phyloP scores from a whole-genome alignment of 2,113 vertebrate species.

The Ivindomyrus marchei region DNA sequence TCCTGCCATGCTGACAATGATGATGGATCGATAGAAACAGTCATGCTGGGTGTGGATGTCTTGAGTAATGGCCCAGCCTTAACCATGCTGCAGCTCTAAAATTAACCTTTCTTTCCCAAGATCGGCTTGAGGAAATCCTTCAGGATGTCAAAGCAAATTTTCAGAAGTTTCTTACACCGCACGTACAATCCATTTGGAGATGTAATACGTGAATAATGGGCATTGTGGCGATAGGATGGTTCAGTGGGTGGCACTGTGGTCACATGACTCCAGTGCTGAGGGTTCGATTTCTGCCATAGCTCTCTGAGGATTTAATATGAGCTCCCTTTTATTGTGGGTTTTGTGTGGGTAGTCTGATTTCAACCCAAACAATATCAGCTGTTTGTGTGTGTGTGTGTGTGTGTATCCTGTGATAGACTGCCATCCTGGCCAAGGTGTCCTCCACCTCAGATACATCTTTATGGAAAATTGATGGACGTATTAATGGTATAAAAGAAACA shows the following conservation, averaged over 20 bases:
- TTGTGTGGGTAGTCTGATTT: background rate
- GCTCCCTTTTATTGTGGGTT: background rate
- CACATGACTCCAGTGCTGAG: background rate
- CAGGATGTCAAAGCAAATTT: background rate
- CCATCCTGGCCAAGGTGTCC: background rate
- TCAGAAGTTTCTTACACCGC: background rate
- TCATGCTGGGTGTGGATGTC: constrained; percentile 5
- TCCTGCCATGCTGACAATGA: constrained; percentile 16
- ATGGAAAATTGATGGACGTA: background rate
- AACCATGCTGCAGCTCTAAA: background rate
- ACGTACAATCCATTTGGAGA: background rate
- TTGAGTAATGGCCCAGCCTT: background rate
- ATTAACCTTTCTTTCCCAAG: constrained; percentile 1
- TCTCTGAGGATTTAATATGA: background rate
- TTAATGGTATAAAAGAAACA: background rate
- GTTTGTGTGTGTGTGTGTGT: background rate
- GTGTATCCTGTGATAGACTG: background rate
- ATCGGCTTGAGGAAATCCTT: background rate
- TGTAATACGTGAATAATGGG: background rate
- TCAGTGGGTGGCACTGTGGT: background rate
- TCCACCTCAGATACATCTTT: background rate
- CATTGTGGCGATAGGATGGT: background rate
- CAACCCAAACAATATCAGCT: background rate
- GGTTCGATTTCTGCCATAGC: background rate
- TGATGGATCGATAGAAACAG: constrained; percentile 14